Percentiles rank a stretch among this genome's conserved stretches.
Conservation (phyloP, 2,113 vertebrate genomes). For the Hippoglossus stenolepis region DNA sequence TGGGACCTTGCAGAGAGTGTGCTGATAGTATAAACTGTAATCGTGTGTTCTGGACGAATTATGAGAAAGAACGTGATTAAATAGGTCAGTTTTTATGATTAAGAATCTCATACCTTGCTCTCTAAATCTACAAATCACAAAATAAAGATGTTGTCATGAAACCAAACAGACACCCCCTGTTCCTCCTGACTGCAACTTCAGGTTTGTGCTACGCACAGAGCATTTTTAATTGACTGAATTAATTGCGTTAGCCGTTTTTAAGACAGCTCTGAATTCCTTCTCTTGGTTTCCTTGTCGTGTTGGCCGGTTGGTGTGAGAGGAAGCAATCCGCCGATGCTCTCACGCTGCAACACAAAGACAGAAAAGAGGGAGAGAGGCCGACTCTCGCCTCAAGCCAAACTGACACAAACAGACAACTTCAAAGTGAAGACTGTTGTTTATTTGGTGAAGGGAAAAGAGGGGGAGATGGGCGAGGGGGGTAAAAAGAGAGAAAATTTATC, state of each 20-base stretch:
- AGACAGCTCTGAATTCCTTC: constrained; percentile 18
- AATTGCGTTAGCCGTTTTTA: constrained; percentile 33
- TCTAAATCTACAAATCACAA: background rate
- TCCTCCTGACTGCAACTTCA: background rate
- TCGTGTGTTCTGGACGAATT: constrained; percentile 1
- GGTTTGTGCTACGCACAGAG: constrained; percentile 5
- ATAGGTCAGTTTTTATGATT: background rate
- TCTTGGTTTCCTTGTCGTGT: constrained; percentile 28
- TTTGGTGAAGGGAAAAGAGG: constrained; percentile 73
- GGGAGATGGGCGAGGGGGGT: background rate
- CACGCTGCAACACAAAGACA: constrained; percentile 70
- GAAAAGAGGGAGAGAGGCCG: constrained; percentile 74
- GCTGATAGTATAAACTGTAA: constrained; percentile 3
- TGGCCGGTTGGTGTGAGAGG: constrained; percentile 62
- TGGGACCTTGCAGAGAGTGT: background rate
- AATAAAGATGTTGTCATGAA: background rate
- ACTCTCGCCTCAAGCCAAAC: constrained; percentile 80
- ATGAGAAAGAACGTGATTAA: background rate
- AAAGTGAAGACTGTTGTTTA: constrained; percentile 85
- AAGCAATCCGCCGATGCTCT: constrained; percentile 66
- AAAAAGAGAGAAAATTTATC: constrained; percentile 72
- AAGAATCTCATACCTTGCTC: background rate
- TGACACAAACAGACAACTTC: constrained; percentile 85
- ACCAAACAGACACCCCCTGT: background rate
- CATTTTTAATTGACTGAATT: constrained; percentile 40